Evolutionary conservation across 1,140 invertebrate species (phyloP).

Genomic region (Drosophila simulans): DNA sequence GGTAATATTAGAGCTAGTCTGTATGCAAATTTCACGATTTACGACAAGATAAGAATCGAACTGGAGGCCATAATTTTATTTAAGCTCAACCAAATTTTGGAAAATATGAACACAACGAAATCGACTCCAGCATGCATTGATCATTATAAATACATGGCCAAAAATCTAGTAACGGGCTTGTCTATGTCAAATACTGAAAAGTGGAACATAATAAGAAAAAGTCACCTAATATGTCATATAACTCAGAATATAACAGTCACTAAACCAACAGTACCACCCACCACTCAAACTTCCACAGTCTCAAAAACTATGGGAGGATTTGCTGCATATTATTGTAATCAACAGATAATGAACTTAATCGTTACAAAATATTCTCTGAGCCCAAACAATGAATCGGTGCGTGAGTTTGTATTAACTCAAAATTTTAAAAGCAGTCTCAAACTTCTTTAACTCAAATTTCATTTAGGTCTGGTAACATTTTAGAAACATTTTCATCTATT

Average conservation of each 20-base stretch:
- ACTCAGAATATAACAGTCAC: not conserved
- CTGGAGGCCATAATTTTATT: not conserved
- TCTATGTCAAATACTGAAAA: constrained; percentile 4
- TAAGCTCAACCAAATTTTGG: constrained; percentile 1
- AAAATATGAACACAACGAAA: not conserved
- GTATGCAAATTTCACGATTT: constrained; percentile 3
- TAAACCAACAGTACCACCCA: not conserved
- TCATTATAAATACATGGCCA: not conserved
- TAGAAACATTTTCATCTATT: not conserved
- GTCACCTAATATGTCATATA: not conserved
- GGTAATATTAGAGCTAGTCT: not conserved
- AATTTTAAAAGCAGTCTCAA: not conserved
- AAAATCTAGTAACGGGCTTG: not conserved
- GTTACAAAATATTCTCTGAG: not conserved
- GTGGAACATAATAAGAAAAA: constrained; percentile 7
- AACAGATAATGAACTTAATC: not conserved
- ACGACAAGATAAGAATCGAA: constrained; percentile 5
- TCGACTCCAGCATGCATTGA: not conserved
- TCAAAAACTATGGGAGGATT: not conserved
- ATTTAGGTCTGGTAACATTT: not conserved
- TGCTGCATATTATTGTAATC: constrained; percentile 1
- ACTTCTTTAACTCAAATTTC: constrained; percentile 1
- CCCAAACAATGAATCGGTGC: not conserved
- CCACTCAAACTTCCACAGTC: not conserved
- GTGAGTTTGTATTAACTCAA: not conserved